Base-by-base conservation (phyloP, 2,888 invertebrate species). In the Drosophila ochracea region DNA sequence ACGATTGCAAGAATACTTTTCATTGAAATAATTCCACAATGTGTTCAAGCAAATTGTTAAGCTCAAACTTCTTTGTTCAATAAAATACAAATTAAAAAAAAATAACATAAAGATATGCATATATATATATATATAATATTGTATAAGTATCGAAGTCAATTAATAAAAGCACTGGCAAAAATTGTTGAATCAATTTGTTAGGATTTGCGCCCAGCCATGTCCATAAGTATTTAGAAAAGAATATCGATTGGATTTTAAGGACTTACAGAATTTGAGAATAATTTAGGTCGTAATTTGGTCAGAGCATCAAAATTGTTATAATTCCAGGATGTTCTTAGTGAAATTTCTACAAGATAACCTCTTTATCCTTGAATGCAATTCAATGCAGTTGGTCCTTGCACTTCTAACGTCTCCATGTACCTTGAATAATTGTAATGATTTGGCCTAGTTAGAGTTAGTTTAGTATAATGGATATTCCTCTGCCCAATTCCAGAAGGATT, bases 11-110 rank as follows among this genome's bases (percentile, higher is more conserved):
- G 21, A 30, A 33, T 28, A 13, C 7, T n/a, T n/a, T 41, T 39
- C 25, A 35, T 35, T 35, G 19, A 41, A 50, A 35, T 57, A 57
- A 50, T 57, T 54, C 28, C 68, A 39, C n/a, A 31, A 5, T 19
- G 47, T 16, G 9, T 10, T 4, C 39, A 19, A 10, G 19, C 2
- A 39, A 39, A 39, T 39, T 30, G 37, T 39, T 11, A 25, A 21
- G 53, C 30, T 31, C 0, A 0, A 5, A n/a, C 21, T 37, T 28
- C 1, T 33, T 31, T 11, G 28, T n/a, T 21, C 37, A 39, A 28
- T 16, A 3, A 11, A 19, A 19, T 37, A 37, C 19, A 37, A 3
- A 37, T 37, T 47, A 5, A 47, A 21, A 21, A 47, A 21, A 21
- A 3, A 21, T 47, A n/a, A 10, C 4, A 39, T 10, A 10, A 39